Evolutionary conservation across 2,797 vertebrate genomes (phyloP).

Genomic region (Phalloptychus januarius): DNA sequence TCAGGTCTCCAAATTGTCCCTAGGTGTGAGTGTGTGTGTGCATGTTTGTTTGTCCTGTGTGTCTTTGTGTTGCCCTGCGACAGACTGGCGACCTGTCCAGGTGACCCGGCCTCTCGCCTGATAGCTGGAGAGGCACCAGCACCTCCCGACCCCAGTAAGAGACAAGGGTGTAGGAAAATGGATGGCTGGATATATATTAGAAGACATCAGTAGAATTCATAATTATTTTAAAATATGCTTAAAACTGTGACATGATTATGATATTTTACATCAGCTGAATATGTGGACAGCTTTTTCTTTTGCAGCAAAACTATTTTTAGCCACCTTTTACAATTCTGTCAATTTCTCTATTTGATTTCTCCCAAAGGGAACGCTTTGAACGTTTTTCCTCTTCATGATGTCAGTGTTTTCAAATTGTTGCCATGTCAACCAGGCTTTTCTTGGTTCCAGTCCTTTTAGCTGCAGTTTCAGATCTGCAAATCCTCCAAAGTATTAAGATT

Average conservation of each 20-base stretch:
- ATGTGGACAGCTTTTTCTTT: neutral
- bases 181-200: no score
- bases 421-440: slow-evolving; percentile 6
- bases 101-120: no score
- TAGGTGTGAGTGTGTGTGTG: no score
- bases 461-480: slow-evolving; percentile 1
- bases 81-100: no score
- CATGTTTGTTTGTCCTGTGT: no score
- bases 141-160: no score
- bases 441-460: neutral
- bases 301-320: neutral
- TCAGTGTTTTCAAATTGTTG: neutral
- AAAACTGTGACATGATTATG: neutral
- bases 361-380: neutral
- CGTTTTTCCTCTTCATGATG: neutral
- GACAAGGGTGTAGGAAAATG: no score
- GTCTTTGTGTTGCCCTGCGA: no score
- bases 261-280: neutral
- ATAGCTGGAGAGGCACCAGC: no score
- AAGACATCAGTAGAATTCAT: neutral
- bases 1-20: no score
- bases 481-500: neutral
- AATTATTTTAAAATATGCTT: neutral
- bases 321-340: neutral
- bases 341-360: neutral